phyloP scores from a whole-genome alignment of 2,797 vertebrate species.

The Acipenser transmontanus region DNA sequence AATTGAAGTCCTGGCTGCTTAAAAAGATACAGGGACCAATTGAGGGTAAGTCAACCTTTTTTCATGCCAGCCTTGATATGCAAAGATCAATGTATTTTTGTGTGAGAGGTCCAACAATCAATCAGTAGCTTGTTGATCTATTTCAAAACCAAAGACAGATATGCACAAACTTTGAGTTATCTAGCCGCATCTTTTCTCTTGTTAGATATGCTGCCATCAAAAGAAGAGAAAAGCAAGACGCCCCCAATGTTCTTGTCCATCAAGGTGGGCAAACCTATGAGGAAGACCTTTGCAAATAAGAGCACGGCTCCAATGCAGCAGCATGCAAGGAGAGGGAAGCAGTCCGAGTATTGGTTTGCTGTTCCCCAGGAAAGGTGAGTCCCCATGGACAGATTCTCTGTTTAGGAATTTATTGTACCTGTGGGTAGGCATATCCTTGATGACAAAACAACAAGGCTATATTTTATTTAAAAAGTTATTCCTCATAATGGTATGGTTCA shows the following conservation, averaged over 20 bases:
- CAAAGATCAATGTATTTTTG: too few species aligned
- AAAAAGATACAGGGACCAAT: slow-evolving; percentile 93
- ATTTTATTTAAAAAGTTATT: too few species aligned
- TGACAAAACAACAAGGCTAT: too few species aligned
- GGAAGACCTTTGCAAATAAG: slow-evolving; percentile 82
- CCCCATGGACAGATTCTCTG: too few species aligned
- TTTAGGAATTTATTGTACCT: too few species aligned
- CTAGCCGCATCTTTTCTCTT: slow-evolving; percentile 16
- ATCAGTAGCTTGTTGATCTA: too few species aligned
- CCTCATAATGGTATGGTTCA: too few species aligned
- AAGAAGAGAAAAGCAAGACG: slow-evolving; percentile 91
- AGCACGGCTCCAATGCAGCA: slow-evolving; percentile 69
- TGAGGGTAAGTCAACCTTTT: slow-evolving; percentile 67
- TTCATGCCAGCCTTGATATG: neutral
- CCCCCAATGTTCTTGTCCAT: slow-evolving; percentile 98
- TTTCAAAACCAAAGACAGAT: too few species aligned
- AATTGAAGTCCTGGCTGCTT: slow-evolving; percentile 85
- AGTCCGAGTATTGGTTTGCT: slow-evolving; percentile 96
- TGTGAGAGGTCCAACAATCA: too few species aligned
- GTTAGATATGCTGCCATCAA: slow-evolving; percentile 86
- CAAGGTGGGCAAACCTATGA: slow-evolving; percentile 95
- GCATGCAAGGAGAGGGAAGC: slow-evolving; percentile 65
- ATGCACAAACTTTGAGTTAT: too few species aligned
- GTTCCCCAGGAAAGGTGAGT: slow-evolving; percentile 90
- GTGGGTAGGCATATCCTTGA: too few species aligned